Evolutionary conservation across 1,140 invertebrate genomes (phyloP).

Genomic region (Araneus ventricosus): DNA sequence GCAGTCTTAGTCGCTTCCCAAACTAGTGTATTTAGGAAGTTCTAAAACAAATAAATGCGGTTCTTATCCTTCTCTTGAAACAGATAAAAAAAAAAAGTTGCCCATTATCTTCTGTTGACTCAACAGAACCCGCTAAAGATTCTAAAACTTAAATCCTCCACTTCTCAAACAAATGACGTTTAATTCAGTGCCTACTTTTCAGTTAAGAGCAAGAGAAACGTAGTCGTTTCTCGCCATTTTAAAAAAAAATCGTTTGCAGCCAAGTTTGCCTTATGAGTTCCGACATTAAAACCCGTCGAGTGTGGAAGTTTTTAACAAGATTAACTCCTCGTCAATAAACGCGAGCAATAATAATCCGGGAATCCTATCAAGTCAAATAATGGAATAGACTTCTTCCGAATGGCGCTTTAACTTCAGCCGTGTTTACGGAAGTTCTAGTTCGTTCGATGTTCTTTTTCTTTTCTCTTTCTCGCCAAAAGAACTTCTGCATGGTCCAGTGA

Average conservation of each 20-base stretch:
- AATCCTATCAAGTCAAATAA: constrained; percentile 61
- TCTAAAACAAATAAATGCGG: background rate
- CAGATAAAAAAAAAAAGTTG: background rate
- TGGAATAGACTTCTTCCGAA: constrained; percentile 2
- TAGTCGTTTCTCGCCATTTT: background rate
- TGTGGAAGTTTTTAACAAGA: constrained; percentile 34
- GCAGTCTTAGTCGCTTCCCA: background rate
- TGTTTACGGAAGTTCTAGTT: constrained; percentile 51
- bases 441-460: constrained; percentile 1
- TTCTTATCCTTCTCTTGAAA: background rate
- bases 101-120: constrained; percentile 15
- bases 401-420: background rate
- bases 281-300: constrained; percentile 15
- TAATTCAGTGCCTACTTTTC: background rate
- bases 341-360: background rate
- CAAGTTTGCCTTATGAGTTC: background rate
- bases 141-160: background rate
- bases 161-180: background rate
- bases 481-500: constrained; percentile 30
- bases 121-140: background rate
- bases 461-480: constrained; percentile 6
- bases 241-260: background rate
- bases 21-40: background rate
- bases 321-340: background rate
- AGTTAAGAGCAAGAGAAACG: background rate